Base-by-base conservation (phyloP, 2,797 vertebrate genomes). In the Catamblyrhynchus diadema region DNA sequence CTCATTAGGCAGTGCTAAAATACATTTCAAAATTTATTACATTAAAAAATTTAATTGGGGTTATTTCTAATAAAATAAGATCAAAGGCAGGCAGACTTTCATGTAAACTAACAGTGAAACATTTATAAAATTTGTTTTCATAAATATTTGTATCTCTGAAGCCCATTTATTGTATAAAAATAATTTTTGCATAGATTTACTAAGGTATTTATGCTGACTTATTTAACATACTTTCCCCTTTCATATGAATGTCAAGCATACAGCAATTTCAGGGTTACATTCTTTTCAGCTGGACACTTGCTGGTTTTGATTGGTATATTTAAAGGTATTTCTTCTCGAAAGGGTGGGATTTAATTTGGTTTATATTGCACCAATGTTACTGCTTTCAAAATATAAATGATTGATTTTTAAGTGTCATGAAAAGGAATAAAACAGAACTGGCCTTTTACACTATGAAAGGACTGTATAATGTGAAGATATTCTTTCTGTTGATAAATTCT, bases 401-500 rank as follows among this genome's bases (percentile, higher is more conserved):
- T 96, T 94, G 95, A 96, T 98, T 91, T 95, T 67, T 97, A 91
- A 78, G 90, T 97, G 50, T 96, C 80, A 62, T 89, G 93, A 94
- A 91, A 89, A 97, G 56, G 67, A 90, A 91, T 90, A 91, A 96
- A 96, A 96, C 42, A 9, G 86, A 95, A 94, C 86, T 95, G 95
- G 89, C 83, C 95, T 97, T 97, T 96, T 97, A 93, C 56, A 56
- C 14, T 65, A 17, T 42, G 27, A 72, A 86, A 97, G 94, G 93
- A 89, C 79, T 90, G 48, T 95, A 81, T 71, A 85, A 74, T 67
- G 37, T 95, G 90, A 95, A 93, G 88, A 50, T 94, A 83, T n/a
- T 96, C 57, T 95, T 95, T 81, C 62, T 94, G 85, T 86, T 97
- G 93, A 97, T 97, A 91, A 95, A 96, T 97, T 96, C 67, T 91